These are phyloP conservation scores for Geopemphigus sp. DNA, from an alignment of 1,140 invertebrate species.

Conservation along the genomic window DNA sequence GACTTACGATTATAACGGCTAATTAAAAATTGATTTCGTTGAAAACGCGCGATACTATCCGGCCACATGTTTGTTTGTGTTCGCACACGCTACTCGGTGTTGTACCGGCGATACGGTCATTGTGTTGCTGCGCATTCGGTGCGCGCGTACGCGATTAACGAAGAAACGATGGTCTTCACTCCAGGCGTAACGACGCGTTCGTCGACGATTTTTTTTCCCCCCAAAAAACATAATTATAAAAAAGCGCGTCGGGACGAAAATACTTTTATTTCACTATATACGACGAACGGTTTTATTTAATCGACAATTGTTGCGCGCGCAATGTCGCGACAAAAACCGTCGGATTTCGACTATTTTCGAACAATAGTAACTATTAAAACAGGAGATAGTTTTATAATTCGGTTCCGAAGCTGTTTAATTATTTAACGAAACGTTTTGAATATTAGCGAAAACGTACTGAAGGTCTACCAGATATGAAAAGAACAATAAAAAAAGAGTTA, in stretches of 20 bases:
- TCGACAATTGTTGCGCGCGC: neutral
- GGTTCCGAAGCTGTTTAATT: neutral
- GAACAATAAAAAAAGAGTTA: conserved; percentile 1
- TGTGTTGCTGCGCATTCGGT: neutral
- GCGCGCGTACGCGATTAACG: neutral
- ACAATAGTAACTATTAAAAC: neutral
- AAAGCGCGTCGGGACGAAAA: neutral
- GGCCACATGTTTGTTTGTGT: no score
- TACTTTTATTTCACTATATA: neutral
- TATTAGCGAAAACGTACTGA: neutral
- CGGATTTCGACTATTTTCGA: neutral
- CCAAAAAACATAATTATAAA: neutral
- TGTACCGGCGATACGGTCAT: neutral
- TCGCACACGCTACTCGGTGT: neutral
- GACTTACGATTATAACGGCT: neutral
- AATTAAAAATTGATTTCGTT: conserved; percentile 2
- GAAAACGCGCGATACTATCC: no score
- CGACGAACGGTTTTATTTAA: neutral
- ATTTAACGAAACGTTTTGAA: no score
- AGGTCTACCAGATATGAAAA: neutral
- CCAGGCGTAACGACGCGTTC: neutral
- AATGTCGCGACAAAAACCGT: neutral
- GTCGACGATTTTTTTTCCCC: neutral
- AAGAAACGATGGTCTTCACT: neutral
- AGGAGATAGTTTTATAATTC: neutral